A percentile compares a stretch with the other conserved stretches of the same genome.
Evolutionary conservation across 2,888 invertebrate species (phyloP).

Genomic region (Lymantria monacha): DNA sequence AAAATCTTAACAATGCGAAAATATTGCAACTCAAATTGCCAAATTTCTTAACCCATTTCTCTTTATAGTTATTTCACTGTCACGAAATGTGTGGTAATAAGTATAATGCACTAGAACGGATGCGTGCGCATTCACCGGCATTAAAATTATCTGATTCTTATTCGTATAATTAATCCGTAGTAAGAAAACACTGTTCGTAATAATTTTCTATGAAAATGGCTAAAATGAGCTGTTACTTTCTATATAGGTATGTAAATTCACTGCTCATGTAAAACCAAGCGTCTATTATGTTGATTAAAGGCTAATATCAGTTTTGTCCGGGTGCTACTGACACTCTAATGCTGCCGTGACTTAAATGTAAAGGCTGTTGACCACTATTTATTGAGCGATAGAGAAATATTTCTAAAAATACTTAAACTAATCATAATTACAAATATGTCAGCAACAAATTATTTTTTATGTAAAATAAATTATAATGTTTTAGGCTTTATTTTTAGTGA

Average conservation of each 20-base stretch:
- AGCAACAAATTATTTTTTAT: too few relatives aligned
- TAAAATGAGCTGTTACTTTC: slow-evolving; percentile 23
- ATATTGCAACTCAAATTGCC: too few relatives aligned
- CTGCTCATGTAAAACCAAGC: slow-evolving; percentile 18
- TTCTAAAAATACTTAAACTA: too few relatives aligned
- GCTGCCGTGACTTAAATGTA: slow-evolving; percentile 13
- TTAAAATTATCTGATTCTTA: slow-evolving; percentile 21
- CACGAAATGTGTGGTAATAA: slow-evolving; percentile 1
- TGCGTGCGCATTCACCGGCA: slow-evolving; percentile 8
- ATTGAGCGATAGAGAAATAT: too few relatives aligned
- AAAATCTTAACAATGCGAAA: too few relatives aligned
- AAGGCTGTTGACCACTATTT: slow-evolving; percentile 3
- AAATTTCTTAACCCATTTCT: too few relatives aligned
- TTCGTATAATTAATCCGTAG: slow-evolving; percentile 21
- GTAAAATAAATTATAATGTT: too few relatives aligned
- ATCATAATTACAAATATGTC: too few relatives aligned
- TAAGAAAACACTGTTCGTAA: slow-evolving; percentile 19
- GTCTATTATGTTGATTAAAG: slow-evolving; percentile 34
- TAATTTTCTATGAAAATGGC: slow-evolving; percentile 28
- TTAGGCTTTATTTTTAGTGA: too few relatives aligned
- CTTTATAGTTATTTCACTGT: not conserved
- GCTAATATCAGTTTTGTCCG: slow-evolving; percentile 28
- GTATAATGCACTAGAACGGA: slow-evolving; percentile 9
- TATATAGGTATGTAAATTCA: slow-evolving; percentile 21
- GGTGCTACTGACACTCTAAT: slow-evolving; percentile 28